These are phyloP conservation scores for Manacus vitellinus DNA, from an alignment of 2,113 vertebrate genomes.

Conservation along the genomic window DNA sequence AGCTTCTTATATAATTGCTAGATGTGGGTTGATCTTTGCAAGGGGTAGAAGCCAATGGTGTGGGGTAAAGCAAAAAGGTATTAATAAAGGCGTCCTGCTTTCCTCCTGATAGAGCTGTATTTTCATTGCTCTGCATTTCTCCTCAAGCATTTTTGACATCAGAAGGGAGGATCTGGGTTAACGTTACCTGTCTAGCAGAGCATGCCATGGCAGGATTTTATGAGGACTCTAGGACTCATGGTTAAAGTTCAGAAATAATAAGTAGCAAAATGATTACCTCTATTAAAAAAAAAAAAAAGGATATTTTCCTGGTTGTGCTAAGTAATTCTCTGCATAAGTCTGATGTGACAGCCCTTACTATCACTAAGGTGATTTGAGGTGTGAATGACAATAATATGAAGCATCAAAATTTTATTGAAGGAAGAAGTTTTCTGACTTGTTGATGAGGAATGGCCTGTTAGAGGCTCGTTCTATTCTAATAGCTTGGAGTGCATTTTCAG, in stretches of 20 bases:
- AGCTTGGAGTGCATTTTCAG: not conserved
- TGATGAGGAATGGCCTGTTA: constrained; percentile 1
- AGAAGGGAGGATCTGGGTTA: not conserved
- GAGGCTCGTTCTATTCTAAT: not conserved
- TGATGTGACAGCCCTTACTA: not conserved
- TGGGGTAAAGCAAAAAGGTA: not conserved
- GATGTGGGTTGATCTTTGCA: not conserved
- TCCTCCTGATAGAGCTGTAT: not conserved
- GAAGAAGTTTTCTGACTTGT: not conserved
- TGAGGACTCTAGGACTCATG: not conserved
- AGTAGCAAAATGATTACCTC: not conserved
- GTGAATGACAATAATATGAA: not conserved
- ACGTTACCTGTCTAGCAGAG: not conserved
- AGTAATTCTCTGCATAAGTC: not conserved
- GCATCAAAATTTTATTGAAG: not conserved
- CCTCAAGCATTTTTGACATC: not conserved
- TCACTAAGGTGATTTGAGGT: not conserved
- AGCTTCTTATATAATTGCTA: not conserved
- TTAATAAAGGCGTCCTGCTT: not conserved
- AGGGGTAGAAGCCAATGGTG: not conserved
- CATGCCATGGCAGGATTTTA: not conserved
- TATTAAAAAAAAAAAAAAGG: not conserved
- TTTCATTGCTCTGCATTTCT: not conserved
- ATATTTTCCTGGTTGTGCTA: not conserved
- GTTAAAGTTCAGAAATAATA: not conserved